Evolutionary conservation across 2,797 vertebrate genomes (phyloP).

Genomic region (Lutjanus campechanus): DNA sequence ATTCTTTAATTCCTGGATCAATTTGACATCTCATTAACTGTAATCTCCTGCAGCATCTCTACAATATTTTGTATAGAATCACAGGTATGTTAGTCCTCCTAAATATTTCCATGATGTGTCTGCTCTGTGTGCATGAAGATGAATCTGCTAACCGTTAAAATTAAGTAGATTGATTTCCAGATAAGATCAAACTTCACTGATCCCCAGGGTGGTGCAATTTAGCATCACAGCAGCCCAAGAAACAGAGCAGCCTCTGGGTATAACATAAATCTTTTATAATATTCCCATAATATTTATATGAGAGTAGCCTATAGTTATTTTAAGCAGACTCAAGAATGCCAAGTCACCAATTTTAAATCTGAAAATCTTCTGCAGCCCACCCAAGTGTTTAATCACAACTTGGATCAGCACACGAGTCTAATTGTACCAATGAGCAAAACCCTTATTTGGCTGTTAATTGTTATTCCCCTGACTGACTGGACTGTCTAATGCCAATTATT

Average conservation of each 20-base stretch:
- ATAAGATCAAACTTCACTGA: not conserved
- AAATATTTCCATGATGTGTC: not conserved
- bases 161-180: not conserved
- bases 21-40: not conserved
- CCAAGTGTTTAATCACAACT: too few species aligned
- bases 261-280: not conserved
- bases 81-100: not conserved
- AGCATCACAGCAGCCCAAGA: not conserved
- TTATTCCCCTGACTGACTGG: too few species aligned
- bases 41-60: not conserved
- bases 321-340: not conserved
- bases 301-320: not conserved
- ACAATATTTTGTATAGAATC: not conserved
- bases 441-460: too few species aligned
- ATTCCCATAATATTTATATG: not conserved
- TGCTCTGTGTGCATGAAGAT: not conserved
- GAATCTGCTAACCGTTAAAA: not conserved
- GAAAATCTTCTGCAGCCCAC: too few species aligned
- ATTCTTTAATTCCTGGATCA: not conserved
- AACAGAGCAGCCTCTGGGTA: not conserved
- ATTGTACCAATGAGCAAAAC: too few species aligned
- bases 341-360: too few species aligned
- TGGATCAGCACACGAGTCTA: too few species aligned
- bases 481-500: too few species aligned
- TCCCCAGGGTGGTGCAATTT: not conserved